phyloP scores from a whole-genome alignment of 2,113 vertebrate genomes.

The Malurus cyaneus region DNA sequence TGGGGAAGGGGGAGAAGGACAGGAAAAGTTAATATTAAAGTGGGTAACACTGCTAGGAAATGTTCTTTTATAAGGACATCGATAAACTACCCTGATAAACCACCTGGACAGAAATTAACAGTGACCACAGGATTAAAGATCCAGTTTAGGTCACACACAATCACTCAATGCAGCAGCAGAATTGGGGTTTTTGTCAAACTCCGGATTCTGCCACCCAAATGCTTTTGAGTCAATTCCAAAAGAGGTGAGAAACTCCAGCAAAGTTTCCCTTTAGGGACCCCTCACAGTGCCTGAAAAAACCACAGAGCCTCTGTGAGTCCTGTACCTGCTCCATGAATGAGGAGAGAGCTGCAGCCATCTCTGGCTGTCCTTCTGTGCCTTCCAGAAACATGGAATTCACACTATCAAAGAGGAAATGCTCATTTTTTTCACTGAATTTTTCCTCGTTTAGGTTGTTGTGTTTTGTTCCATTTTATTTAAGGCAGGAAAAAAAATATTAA shows the following conservation, averaged over 20 bases:
- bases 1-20: neutral
- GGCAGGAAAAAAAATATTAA: constrained; percentile 25
- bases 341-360: neutral
- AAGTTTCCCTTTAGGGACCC: neutral
- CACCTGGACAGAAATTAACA: neutral
- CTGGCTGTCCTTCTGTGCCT: neutral
- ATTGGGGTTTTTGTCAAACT: accelerated
- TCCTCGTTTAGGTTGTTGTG: neutral
- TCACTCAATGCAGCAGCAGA: neutral
- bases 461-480: constrained; percentile 46
- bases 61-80: neutral
- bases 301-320: neutral
- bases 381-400: neutral
- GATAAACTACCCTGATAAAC: neutral
- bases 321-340: accelerated
- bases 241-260: neutral
- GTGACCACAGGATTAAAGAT: neutral
- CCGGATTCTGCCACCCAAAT: neutral
- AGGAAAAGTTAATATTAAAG: neutral
- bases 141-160: neutral
- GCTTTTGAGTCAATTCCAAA: neutral
- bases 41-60: neutral
- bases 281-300: accelerated
- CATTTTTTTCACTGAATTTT: neutral
- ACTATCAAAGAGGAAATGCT: neutral